phyloP scores from a whole-genome alignment of 2,888 invertebrate species.

The Resseliella maxima region DNA sequence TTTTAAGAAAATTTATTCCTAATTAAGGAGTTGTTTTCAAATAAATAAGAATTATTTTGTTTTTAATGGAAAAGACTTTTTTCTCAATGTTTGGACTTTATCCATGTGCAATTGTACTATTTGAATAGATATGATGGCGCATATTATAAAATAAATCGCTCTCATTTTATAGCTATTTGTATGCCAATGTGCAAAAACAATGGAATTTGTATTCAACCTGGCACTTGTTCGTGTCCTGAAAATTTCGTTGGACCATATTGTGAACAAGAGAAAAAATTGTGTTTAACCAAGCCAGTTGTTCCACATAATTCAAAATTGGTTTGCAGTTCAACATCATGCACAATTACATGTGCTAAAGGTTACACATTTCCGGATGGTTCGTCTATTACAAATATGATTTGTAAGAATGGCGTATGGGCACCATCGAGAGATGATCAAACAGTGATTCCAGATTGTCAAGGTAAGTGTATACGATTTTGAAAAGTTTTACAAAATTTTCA shows the following conservation, averaged over 20 bases:
- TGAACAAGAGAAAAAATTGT: conserved; percentile 79
- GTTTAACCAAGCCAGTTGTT: conserved; percentile 74
- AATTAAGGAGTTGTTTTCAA: too few species aligned
- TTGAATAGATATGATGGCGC: too few species aligned
- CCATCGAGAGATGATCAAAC: conserved; percentile 74
- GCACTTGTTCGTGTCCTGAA: conserved; percentile 80
- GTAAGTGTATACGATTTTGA: conserved; percentile 68
- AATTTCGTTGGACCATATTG: conserved; percentile 80
- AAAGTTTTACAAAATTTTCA: neutral
- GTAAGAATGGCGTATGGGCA: conserved; percentile 78
- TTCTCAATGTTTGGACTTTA: too few species aligned
- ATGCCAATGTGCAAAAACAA: conserved; percentile 81
- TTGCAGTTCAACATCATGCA: conserved; percentile 75
- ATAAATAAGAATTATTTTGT: neutral
- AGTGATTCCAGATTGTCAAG: conserved; percentile 77
- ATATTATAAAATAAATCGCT: too few species aligned
- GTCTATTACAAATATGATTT: conserved; percentile 74
- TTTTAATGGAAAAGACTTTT: too few species aligned
- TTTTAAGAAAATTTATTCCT: too few species aligned
- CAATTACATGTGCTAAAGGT: conserved; percentile 74
- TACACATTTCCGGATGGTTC: conserved; percentile 81
- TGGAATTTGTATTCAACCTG: conserved; percentile 81
- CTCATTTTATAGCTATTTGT: conserved; percentile 77
- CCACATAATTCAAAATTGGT: conserved; percentile 75
- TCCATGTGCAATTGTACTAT: too few species aligned